phyloP scores from a whole-genome alignment of 1,140 invertebrate genomes.

The Globodera ellingtonae region DNA sequence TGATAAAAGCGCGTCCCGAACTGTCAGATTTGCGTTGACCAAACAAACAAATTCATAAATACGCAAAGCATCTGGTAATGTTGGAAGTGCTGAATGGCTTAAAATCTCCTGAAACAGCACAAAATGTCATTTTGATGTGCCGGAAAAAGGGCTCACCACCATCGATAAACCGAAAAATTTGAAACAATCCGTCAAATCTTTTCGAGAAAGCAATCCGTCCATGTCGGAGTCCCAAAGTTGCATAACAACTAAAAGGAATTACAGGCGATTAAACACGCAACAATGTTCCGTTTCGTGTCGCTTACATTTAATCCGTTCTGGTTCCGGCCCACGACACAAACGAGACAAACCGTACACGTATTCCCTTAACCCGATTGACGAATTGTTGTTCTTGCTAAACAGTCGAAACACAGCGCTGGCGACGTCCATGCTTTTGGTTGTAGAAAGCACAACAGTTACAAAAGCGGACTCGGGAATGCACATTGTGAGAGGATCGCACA shows the following conservation, averaged over 20 bases:
- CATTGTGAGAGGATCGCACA: not conserved
- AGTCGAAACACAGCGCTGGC: conserved; percentile 74
- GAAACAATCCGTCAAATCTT: conserved; percentile 1
- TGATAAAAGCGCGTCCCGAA: not conserved
- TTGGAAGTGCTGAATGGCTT: not conserved
- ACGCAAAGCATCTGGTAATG: not conserved
- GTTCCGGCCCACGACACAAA: conserved; percentile 78
- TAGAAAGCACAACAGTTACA: conserved; percentile 8
- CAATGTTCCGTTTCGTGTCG: conserved; percentile 19
- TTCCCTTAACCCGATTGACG: conserved; percentile 87
- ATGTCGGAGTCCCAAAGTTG: conserved; percentile 31
- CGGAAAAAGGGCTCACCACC: not conserved
- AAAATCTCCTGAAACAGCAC: not conserved
- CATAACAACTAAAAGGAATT: conserved; percentile 34
- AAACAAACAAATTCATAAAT: conserved; percentile 2
- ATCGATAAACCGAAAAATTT: conserved; percentile 8
- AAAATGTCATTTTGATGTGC: not conserved
- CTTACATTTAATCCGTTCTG: conserved; percentile 29
- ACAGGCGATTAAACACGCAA: not conserved
- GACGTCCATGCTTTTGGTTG: not conserved
- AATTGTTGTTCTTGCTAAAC: conserved; percentile 84
- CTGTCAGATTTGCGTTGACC: not conserved
- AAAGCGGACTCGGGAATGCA: conserved; percentile 16
- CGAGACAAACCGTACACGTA: conserved; percentile 86
- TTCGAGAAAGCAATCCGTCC: conserved; percentile 20